Percentiles rank a stretch among this genome's conserved stretches.
These are phyloP conservation scores for Stramonita haemastoma DNA, from an alignment of 2,888 invertebrate genomes.

Conservation along the genomic window DNA sequence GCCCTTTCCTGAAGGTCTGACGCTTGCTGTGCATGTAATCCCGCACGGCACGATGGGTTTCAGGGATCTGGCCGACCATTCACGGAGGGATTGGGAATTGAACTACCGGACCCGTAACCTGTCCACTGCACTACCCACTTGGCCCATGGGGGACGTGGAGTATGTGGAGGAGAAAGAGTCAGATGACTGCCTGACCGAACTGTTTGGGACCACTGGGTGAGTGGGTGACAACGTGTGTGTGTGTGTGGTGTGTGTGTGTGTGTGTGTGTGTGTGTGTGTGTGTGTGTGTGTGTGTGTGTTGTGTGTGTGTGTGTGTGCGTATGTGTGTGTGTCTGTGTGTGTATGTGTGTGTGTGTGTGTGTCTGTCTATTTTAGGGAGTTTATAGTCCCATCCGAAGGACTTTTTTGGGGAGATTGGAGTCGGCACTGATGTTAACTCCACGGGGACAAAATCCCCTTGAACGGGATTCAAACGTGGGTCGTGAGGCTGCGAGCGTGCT, in stretches of 20 bases:
- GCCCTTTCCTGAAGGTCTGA: neutral
- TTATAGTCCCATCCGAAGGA: too few relatives aligned
- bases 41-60: neutral
- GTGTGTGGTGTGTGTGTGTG: too few relatives aligned
- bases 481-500: too few relatives aligned
- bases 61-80: conserved; percentile 69
- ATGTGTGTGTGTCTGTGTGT: neutral
- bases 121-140: conserved; percentile 50
- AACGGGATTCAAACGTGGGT: too few relatives aligned
- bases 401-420: too few relatives aligned
- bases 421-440: too few relatives aligned
- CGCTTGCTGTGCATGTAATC: neutral
- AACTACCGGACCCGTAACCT: conserved; percentile 66
- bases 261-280: neutral
- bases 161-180: conserved; percentile 70
- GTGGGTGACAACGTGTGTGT: too few relatives aligned
- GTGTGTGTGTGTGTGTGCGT: neutral
- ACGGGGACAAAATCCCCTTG: too few relatives aligned
- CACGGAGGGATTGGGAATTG: conserved; percentile 68
- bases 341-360: neutral
- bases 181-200: conserved; percentile 71
- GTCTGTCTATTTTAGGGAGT: too few relatives aligned
- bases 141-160: conserved; percentile 60
- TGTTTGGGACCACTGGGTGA: conserved; percentile 70
- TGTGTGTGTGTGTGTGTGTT: neutral